Evolutionary conservation across 1,140 invertebrate genomes (phyloP).

Genomic region (Samia ricini): DNA sequence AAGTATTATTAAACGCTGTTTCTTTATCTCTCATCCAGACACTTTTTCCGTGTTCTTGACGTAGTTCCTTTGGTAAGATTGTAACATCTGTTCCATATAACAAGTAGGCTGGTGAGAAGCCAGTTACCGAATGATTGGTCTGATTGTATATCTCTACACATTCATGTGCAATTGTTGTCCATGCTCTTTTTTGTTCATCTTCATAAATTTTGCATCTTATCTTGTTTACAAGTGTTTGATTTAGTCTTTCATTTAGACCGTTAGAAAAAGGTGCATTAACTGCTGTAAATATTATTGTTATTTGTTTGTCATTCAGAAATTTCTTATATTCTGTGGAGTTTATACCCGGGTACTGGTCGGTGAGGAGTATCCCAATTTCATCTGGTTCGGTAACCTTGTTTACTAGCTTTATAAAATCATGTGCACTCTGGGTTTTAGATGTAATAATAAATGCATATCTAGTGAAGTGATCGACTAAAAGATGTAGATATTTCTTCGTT

Average conservation of each 20-base stretch:
- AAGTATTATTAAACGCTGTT: slow-evolving; percentile 16
- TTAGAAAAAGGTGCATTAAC: slow-evolving; percentile 30
- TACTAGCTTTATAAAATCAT: too few species aligned
- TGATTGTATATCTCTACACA: slow-evolving; percentile 24
- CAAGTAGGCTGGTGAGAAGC: slow-evolving; percentile 44
- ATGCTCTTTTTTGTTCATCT: slow-evolving; percentile 13
- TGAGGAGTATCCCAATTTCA: too few species aligned
- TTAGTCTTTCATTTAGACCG: slow-evolving; percentile 46
- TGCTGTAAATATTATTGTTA: not conserved
- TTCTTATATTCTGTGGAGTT: not conserved
- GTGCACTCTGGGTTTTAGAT: too few species aligned
- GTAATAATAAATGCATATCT: too few species aligned
- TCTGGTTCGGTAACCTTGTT: too few species aligned
- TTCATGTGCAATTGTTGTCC: slow-evolving; percentile 5
- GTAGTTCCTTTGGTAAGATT: slow-evolving; percentile 38
- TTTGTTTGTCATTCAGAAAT: not conserved
- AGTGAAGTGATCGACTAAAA: too few species aligned
- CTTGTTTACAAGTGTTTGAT: slow-evolving; percentile 45
- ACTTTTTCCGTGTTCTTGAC: slow-evolving; percentile 12
- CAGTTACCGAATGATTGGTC: slow-evolving; percentile 37
- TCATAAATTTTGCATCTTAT: slow-evolving; percentile 21
- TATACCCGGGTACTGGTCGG: not conserved
- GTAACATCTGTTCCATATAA: slow-evolving; percentile 36
- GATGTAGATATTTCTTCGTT: too few species aligned
- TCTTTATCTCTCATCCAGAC: slow-evolving; percentile 13